A percentile compares a stretch with the other conserved stretches of the same genome.
Evolutionary conservation across 2,797 vertebrate genomes (phyloP).

Genomic region (Fundulus diaphanus): DNA sequence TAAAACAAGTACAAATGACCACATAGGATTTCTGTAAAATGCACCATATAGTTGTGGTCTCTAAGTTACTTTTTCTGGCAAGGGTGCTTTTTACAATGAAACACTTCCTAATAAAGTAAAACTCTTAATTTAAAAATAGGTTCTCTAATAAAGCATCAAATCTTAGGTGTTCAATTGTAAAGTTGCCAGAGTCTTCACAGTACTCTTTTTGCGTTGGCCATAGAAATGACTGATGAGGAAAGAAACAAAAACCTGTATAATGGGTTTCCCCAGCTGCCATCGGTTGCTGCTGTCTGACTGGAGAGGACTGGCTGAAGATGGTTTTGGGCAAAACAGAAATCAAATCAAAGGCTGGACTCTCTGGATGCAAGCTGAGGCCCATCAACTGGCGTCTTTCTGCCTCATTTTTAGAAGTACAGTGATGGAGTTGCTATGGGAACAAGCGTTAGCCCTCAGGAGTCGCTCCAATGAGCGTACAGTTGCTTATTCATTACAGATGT

Average conservation of each 20-base stretch:
- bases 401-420: conserved; percentile 68
- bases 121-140: not conserved
- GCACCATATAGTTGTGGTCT: not conserved
- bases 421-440: conserved; percentile 76
- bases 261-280: not conserved
- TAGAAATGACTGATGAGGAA: not conserved
- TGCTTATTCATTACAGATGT: conserved; percentile 60
- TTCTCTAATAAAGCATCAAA: not conserved
- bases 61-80: not conserved
- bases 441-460: conserved; percentile 67
- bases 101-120: not conserved
- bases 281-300: conserved; percentile 13
- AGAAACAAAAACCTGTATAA: not conserved
- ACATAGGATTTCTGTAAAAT: not conserved
- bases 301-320: not conserved
- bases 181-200: not conserved
- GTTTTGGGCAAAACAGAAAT: conserved; percentile 38
- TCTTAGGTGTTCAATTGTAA: not conserved
- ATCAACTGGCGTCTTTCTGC: conserved; percentile 61
- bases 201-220: no score
- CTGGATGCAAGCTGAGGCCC: conserved; percentile 41
- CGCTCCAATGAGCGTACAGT: conserved; percentile 62
- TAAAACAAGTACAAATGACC: not conserved
- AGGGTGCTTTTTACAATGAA: not conserved
- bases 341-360: conserved; percentile 34